A percentile compares a stretch with the other conserved stretches of the same genome.
These are phyloP conservation scores for Papilio polyxenes DNA, from an alignment of 1,140 invertebrate species.

Conservation along the genomic window DNA sequence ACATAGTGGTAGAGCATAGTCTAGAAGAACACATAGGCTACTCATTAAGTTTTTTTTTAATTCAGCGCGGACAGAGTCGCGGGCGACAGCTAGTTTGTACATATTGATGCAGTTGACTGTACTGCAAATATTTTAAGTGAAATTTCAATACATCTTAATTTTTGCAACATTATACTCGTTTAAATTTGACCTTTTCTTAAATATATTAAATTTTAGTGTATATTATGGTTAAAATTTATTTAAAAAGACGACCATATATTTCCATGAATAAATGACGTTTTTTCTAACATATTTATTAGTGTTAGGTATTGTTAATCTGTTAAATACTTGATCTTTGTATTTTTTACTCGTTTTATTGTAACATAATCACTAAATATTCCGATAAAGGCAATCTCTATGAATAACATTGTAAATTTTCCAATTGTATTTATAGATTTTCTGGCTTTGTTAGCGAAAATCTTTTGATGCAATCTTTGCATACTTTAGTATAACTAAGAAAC, in stretches of 20 bases:
- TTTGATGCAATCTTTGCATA: background rate
- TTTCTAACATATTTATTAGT: background rate
- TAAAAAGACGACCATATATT: background rate
- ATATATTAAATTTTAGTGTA: background rate
- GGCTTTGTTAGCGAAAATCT: constrained; percentile 7
- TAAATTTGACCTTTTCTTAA: background rate
- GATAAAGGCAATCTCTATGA: background rate
- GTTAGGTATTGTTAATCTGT: background rate
- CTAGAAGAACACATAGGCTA: no score
- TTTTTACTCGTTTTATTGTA: background rate
- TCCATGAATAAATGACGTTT: background rate
- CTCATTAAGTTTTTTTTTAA: no score
- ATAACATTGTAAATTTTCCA: constrained; percentile 20
- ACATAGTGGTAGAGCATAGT: no score
- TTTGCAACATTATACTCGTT: background rate
- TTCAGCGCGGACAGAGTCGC: no score
- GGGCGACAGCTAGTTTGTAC: no score
- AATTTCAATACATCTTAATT: background rate
- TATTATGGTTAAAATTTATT: background rate
- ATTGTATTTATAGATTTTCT: background rate
- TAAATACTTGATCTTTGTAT: background rate
- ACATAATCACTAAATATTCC: background rate
- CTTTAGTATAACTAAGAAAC: background rate
- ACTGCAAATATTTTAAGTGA: background rate
- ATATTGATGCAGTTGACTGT: background rate